These are phyloP conservation scores for Trichonephila clavipes DNA, from an alignment of 1,140 invertebrate species.

Conservation along the genomic window DNA sequence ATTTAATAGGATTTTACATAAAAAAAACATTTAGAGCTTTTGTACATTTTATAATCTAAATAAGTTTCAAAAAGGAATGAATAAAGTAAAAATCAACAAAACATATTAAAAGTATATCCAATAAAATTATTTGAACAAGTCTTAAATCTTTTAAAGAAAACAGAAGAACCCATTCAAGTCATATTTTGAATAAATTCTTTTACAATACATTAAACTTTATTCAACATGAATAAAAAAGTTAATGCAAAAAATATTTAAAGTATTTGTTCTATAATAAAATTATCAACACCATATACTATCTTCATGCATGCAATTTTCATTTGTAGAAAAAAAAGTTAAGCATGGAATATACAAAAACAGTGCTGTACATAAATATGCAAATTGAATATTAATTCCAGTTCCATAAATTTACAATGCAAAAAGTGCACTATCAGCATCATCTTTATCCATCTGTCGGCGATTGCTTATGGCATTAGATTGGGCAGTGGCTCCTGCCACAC, in stretches of 20 bases:
- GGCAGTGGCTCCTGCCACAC: conserved; percentile 29
- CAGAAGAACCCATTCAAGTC: not conserved
- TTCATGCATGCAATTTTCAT: not conserved
- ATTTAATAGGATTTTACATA: no score
- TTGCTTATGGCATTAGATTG: conserved; percentile 51
- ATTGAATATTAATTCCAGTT: not conserved
- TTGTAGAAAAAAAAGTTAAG: not conserved
- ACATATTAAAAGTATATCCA: not conserved
- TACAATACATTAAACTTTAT: not conserved
- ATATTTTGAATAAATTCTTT: not conserved
- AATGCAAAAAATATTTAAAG: not conserved
- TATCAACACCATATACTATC: not conserved
- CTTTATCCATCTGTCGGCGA: conserved; percentile 71
- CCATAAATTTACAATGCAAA: conserved; percentile 70
- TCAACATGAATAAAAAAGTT: not conserved
- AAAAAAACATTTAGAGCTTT: no score
- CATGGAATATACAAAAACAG: conserved; percentile 27
- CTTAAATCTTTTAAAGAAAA: not conserved
- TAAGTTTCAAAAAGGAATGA: no score
- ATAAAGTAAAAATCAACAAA: no score
- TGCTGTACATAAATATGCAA: conserved; percentile 6
- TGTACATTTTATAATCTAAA: no score
- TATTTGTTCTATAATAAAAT: not conserved
- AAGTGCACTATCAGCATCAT: conserved; percentile 69
- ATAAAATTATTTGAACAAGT: not conserved